Evolutionary conservation across 2,888 invertebrate species (phyloP), one percentile per base, ranked within the genome.

Genomic region (Omphaloscelis lunosa): DNA sequence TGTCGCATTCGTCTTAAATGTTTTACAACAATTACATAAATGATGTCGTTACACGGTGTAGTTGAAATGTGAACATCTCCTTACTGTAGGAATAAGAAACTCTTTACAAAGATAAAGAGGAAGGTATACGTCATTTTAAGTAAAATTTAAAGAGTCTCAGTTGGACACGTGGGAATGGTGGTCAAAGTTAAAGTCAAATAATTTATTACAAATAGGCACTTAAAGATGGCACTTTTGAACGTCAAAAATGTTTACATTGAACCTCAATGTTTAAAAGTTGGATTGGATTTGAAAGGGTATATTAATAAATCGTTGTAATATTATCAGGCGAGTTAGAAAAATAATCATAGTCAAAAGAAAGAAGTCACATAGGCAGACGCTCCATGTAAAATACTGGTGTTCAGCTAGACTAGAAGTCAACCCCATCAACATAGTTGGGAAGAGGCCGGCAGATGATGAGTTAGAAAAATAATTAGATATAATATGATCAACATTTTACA

Each of bases 21-120:
- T 75, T 80, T 80, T 78, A 82, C 80, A 80, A 75, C 78, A 87
- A 72, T 80, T 75, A 75, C 68, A 66, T 75, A 77, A 66, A 66
- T 58, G 66, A 41, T 23, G 71, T 61, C 63, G 29, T 72, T 27
- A 58, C 66, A 62, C 23, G 58, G 17, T 20, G 51, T 27, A 61
- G n/a, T 48, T 56, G 23, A 6, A 63, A 53, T 66, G 39, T 75
- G 51, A 29, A 27, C 41, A 34, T n/a, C 34, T 45, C 45, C 45
- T 65, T 79, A 65, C 61, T 59, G 39, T 39, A 41, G 34, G 11
- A 51, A 41, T 20, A 61, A 67, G 15, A 58, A 27, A 15, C 58
- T 72, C 41, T 20, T 29, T 56, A 20, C 0, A n/a, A 5, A 34
- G 5, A 1, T 34, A 29, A 17, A 15, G n/a, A 34, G 1, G 11